These are phyloP conservation scores for Opisthocomus hoazin DNA, from an alignment of 2,113 vertebrate species.

Conservation along the genomic window DNA sequence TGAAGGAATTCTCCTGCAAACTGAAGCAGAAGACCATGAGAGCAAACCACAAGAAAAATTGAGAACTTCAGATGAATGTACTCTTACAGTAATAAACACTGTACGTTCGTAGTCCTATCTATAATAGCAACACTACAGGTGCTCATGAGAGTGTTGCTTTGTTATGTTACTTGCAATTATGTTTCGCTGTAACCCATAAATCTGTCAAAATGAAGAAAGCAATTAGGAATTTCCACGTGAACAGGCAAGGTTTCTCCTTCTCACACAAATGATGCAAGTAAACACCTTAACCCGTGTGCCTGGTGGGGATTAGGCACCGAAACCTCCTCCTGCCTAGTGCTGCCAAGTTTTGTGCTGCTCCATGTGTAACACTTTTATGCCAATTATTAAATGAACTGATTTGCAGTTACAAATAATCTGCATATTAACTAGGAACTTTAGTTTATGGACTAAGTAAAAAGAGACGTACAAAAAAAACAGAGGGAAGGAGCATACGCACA, in stretches of 20 bases:
- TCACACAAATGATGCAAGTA: background rate
- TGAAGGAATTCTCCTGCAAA: background rate
- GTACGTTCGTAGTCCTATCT: background rate
- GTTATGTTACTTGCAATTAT: constrained; percentile 23
- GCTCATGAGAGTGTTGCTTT: background rate
- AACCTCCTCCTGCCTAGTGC: background rate
- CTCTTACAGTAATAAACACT: background rate
- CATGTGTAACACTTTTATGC: background rate
- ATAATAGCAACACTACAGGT: constrained; percentile 13
- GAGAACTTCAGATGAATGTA: background rate
- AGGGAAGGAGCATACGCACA: background rate
- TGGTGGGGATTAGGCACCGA: background rate
- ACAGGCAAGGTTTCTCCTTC: constrained; percentile 25
- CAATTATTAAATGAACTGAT: constrained; percentile 33
- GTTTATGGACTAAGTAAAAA: background rate
- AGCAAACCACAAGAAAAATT: background rate
- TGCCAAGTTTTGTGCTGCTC: constrained; percentile 30
- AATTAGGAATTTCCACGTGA: constrained; percentile 49
- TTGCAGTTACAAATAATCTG: background rate
- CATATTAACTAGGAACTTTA: background rate
- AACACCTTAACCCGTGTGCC: constrained; percentile 5
- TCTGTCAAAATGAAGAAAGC: constrained; percentile 41
- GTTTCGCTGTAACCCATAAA: background rate
- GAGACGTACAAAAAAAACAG: background rate
- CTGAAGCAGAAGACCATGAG: background rate